Conservation (phyloP, 2,113 vertebrate genomes). For the Cryptotis parvus region DNA sequence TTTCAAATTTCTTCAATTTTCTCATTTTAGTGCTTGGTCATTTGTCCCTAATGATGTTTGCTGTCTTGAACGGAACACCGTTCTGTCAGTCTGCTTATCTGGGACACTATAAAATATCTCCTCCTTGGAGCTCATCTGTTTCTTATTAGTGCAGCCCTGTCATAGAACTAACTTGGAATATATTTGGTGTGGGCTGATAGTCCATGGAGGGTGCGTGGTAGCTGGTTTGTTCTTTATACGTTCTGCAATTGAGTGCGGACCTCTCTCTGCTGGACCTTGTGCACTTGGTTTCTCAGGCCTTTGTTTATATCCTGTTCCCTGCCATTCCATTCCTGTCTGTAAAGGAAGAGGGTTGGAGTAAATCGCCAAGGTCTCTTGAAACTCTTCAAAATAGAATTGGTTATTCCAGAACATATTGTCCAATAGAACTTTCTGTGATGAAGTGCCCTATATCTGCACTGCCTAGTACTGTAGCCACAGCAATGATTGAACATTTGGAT, state of each 20-base stretch:
- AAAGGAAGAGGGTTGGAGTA: conserved; percentile 59
- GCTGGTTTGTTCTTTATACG: not conserved
- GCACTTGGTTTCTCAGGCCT: not conserved
- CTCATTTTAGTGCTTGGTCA: not conserved
- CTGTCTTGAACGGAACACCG: not conserved
- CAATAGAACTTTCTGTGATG: not conserved
- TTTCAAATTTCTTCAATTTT: not conserved
- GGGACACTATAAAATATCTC: not conserved
- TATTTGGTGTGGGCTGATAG: not conserved
- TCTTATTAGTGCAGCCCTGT: not conserved
- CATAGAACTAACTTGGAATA: not conserved
- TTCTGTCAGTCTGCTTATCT: not conserved
- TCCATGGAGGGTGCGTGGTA: not conserved
- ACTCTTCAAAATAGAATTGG: conserved; percentile 54
- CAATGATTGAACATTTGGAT: not conserved
- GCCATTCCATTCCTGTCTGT: conserved; percentile 64
- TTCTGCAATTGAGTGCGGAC: not conserved
- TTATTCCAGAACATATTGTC: conserved; percentile 5
- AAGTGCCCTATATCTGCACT: not conserved
- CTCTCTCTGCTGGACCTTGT: conserved; percentile 13
- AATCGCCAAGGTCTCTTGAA: conserved; percentile 52
- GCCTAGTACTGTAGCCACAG: not conserved
- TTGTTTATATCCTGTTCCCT: conserved; percentile 69
- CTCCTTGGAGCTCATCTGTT: not conserved
- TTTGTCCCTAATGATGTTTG: not conserved